Evolutionary conservation across 2,888 invertebrate genomes (phyloP), one percentile per base, ranked within the genome.

Genomic region (Spisula solida): DNA sequence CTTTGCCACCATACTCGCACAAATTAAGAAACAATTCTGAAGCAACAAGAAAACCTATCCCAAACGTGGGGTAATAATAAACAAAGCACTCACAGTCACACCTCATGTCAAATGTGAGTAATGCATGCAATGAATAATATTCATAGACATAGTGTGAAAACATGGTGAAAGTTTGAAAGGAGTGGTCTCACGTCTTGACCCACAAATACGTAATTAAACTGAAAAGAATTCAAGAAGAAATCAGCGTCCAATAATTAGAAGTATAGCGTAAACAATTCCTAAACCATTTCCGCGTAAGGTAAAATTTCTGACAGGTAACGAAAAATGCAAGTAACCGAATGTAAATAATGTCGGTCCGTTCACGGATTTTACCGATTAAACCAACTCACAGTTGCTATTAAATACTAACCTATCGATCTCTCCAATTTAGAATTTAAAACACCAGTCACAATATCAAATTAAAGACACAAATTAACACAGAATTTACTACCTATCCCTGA

Each of bases 401-500:
- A 25, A 66, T 25, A 66, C 60, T n/a, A 25, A 66, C 60, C 60
- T 66, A n/a, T 66, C n/a, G n/a, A 66, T 66, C 25, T 25, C 60
- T 25, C 25, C 60, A 0, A 25, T n/a, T 66, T 25, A 25, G n/a
- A 66, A 66, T 66, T 25, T 25, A 25, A n/a, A 25, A 66, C 60
- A 66, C 60, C 60, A 66, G 25, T 25, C 25, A 66, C 60, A 8
- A 66, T n/a, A 66, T 66, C 60, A 20, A 66, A 66, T 66, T 8
- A 66, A 66, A n/a, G 60, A 66, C 60, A 66, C 60, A 66, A 66
- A 25, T n/a, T 25, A 5, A 66, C 60, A 66, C 60, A 66, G 25
- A 66, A 66, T n/a, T 66, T 66, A 25, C 25, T 75, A 75, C 75
- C 75, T 75, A 75, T 75, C 75, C 75, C 66, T 85, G 87, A 91